Percentiles rank a stretch among this genome's conserved stretches.
These are phyloP conservation scores for Osmoderma eremita DNA, from an alignment of 2,888 invertebrate genomes.

Conservation along the genomic window DNA sequence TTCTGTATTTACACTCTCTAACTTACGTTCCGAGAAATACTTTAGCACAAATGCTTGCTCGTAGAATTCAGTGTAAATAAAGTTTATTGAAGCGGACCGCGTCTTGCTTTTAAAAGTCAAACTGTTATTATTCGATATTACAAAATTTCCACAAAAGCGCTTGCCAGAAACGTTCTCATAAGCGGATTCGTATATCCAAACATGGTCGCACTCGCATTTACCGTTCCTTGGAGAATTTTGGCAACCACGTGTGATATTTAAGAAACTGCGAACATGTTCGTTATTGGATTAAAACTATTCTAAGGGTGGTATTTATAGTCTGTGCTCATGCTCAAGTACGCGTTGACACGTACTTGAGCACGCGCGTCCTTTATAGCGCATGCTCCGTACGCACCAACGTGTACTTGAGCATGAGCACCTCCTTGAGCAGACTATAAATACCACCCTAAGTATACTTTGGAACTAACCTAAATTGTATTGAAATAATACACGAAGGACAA, in stretches of 20 bases:
- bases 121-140: conserved; percentile 54
- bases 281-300: too few relatives aligned
- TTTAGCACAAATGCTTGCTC: conserved; percentile 72
- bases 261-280: conserved; percentile 51
- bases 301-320: too few relatives aligned
- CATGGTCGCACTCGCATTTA: conserved; percentile 69
- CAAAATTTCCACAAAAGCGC: conserved; percentile 68
- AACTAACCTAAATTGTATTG: conserved; percentile 65
- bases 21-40: conserved; percentile 72
- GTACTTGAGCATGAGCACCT: too few relatives aligned
- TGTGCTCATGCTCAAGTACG: too few relatives aligned
- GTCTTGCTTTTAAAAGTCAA: conserved; percentile 70
- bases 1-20: conserved; percentile 4
- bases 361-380: too few relatives aligned
- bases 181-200: conserved; percentile 73
- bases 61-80: conserved; percentile 69
- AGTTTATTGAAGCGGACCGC: conserved; percentile 68
- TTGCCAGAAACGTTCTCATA: conserved; percentile 71
- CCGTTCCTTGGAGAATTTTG: conserved; percentile 51
- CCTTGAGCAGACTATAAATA: too few relatives aligned
- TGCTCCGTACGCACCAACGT: too few relatives aligned
- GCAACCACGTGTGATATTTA: conserved; percentile 58
- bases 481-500: conserved; percentile 75
- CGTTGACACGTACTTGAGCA: too few relatives aligned
- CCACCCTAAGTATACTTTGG: background rate